Evolutionary conservation across 2,113 vertebrate genomes (phyloP).

Genomic region (Camelus dromedarius): DNA sequence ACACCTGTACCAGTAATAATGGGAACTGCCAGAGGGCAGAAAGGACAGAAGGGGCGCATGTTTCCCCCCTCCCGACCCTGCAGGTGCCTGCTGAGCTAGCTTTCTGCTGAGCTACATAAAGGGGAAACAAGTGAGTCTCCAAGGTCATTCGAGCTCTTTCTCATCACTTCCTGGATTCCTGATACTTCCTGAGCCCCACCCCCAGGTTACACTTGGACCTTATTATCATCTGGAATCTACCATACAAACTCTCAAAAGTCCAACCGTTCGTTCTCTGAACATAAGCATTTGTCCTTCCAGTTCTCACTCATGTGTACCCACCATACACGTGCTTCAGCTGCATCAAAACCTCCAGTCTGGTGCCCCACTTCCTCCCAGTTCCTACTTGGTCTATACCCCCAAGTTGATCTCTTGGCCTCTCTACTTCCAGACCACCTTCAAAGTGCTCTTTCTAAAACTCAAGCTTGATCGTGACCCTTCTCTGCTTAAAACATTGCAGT

Average conservation of each 20-base stretch:
- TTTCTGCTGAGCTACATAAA: background rate
- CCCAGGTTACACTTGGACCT: background rate
- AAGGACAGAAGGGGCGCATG: background rate
- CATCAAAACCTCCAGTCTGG: background rate
- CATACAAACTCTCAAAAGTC: background rate
- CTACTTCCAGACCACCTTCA: background rate
- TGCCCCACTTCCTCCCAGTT: background rate
- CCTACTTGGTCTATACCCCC: background rate
- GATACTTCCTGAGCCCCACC: background rate
- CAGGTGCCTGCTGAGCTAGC: background rate
- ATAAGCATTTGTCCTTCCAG: no score
- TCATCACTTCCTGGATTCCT: background rate
- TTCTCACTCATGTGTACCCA: background rate
- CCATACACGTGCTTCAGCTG: background rate
- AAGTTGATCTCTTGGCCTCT: background rate
- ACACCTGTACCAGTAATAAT: background rate
- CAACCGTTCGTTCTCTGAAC: background rate
- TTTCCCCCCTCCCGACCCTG: background rate
- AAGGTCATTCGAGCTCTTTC: background rate
- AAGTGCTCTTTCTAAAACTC: background rate
- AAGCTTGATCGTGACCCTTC: background rate
- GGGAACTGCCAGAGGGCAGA: background rate
- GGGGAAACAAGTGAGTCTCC: background rate
- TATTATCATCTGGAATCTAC: background rate
- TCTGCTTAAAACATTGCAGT: background rate